These are phyloP conservation scores for Hydrotaea diabolus DNA, from an alignment of 2,888 invertebrate genomes.

Conservation along the genomic window DNA sequence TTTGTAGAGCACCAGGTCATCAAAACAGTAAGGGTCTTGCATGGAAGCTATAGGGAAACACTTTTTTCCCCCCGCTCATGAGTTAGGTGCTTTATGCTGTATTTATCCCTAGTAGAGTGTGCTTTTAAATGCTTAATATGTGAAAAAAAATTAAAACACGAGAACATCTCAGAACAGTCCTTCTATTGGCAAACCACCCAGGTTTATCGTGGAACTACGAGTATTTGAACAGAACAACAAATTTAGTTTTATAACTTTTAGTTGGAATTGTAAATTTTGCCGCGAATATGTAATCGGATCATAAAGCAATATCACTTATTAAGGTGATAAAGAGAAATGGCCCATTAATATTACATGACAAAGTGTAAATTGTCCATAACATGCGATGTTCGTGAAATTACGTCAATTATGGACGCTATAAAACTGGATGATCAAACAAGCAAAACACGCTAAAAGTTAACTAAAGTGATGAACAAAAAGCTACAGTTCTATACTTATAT, in stretches of 20 bases:
- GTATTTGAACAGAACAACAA: not conserved
- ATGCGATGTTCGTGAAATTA: not conserved
- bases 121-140: too few relatives aligned
- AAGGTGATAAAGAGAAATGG: not conserved
- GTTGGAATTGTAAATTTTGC: not conserved
- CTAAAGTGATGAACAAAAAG: not conserved
- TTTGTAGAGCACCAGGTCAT: too few relatives aligned
- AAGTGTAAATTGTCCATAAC: not conserved
- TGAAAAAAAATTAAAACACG: too few relatives aligned
- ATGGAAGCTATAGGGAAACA: too few relatives aligned
- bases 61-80: too few relatives aligned
- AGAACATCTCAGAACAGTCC: too few relatives aligned
- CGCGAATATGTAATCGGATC: slow-evolving; percentile 5
- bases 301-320: not conserved
- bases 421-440: not conserved
- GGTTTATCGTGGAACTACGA: not conserved
- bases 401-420: not conserved
- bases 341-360: slow-evolving; percentile 6
- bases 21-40: too few relatives aligned
- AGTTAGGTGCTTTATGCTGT: too few relatives aligned
- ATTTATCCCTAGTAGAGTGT: too few relatives aligned
- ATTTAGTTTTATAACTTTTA: not conserved
- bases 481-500: too few relatives aligned
- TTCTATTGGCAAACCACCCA: not conserved
- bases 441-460: not conserved